Percentiles rank a stretch among this genome's conserved stretches.
Evolutionary conservation across 2,797 vertebrate genomes (phyloP).

Genomic region (Rhabdomys pumilio): DNA sequence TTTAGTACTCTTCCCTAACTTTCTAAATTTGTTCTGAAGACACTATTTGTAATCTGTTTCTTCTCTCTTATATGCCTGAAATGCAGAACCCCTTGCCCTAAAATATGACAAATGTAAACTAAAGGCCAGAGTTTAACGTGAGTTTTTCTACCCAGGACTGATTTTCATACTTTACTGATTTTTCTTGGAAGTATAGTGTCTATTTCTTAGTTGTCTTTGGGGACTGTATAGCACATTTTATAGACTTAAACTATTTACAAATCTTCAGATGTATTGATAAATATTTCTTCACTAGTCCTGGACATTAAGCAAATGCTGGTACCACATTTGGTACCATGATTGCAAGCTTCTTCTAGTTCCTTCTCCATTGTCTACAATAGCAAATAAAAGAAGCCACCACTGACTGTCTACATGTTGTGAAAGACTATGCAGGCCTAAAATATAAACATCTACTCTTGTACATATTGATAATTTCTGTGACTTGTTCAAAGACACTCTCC

Average conservation of each 20-base stretch:
- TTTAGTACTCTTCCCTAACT: background rate
- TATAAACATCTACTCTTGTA: constrained; percentile 65
- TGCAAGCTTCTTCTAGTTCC: constrained; percentile 76
- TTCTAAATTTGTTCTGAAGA: constrained; percentile 7
- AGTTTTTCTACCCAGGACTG: constrained; percentile 82
- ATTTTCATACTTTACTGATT: constrained; percentile 82
- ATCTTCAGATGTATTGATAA: constrained; percentile 83
- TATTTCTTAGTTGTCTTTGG: constrained; percentile 80
- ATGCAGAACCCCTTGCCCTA: constrained; percentile 35
- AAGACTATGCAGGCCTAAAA: constrained; percentile 74
- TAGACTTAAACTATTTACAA: constrained; percentile 86
- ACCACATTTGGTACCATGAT: constrained; percentile 38
- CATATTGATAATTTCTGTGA: constrained; percentile 78
- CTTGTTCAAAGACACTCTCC: constrained; percentile 75
- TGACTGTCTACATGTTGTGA: constrained; percentile 62
- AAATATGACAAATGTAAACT: constrained; percentile 50
- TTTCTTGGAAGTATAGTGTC: constrained; percentile 81
- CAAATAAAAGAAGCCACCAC: background rate
- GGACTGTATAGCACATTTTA: constrained; percentile 79
- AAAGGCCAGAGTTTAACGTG: constrained; percentile 69
- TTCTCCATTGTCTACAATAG: constrained; percentile 63
- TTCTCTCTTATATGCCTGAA: constrained; percentile 28
- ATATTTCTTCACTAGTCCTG: constrained; percentile 80
- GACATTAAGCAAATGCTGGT: constrained; percentile 82
- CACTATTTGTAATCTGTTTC: background rate